A percentile compares a stretch with the other conserved stretches of the same genome.
Evolutionary conservation across 2,113 vertebrate species (phyloP).

Genomic region (Petrocephalus zakoni): DNA sequence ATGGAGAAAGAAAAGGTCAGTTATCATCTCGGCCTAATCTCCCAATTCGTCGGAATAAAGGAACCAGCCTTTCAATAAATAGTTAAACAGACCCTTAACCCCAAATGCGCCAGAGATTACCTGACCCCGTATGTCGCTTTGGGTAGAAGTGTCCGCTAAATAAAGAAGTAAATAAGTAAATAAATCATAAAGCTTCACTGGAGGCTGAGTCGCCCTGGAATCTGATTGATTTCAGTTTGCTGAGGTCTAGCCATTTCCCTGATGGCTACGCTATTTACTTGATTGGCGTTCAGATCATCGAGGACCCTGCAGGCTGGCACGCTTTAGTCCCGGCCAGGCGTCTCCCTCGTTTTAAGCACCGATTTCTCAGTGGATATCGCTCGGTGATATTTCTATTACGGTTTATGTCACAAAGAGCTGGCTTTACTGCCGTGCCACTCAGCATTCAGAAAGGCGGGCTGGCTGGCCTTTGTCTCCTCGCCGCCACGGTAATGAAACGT

Average conservation of each 20-base stretch:
- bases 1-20: conserved; percentile 2
- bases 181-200: not conserved
- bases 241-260: not conserved
- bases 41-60: not conserved
- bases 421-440: not conserved
- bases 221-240: not conserved
- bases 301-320: not conserved
- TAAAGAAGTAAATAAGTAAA: not conserved
- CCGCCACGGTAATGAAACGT: not conserved
- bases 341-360: not conserved
- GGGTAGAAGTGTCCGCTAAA: not conserved
- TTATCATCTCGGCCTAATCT: not conserved
- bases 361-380: not conserved
- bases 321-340: not conserved
- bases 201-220: not conserved
- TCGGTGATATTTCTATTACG: not conserved
- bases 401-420: not conserved
- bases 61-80: not conserved
- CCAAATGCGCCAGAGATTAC: not conserved
- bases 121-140: not conserved
- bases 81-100: not conserved
- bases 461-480: not conserved
- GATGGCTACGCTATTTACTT: not conserved
- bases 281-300: not conserved
- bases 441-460: not conserved